Base-by-base conservation (phyloP, 2,888 invertebrate species). In the Camptogramma bilineatum region DNA sequence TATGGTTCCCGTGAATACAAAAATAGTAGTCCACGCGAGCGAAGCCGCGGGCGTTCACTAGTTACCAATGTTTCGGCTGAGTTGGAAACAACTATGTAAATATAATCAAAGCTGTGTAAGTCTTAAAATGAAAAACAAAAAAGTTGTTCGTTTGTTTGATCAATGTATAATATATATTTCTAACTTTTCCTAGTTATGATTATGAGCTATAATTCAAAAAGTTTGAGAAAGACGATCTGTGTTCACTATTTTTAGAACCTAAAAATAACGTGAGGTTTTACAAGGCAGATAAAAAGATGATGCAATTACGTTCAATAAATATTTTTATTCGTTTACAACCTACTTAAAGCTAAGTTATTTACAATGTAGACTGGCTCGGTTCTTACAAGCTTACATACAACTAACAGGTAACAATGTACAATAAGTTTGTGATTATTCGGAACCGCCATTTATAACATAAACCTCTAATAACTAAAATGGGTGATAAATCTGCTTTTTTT, bases 231-330 rank as follows among this genome's bases (percentile, higher is more conserved):
- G n/a, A n/a, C n/a, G n/a, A n/a, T 28, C 4, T 28, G 28, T 8
- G 0, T 28, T 4, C 28, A 28, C 8, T 24, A 24, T 24, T 28
- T 28, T n/a, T n/a, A n/a, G 34, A 39, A 13, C 34, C 34, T 10
- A 10, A 39, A 39, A 31, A 31, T 10, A 31, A 31, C 8, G 31
- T 9, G 10, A 39, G 34, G 13, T 31, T 31, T 18, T 48, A 70
- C 62, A 70, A 69, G 50, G 73, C 66, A 64, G 62, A 62, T 70
- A 74, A 70, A 67, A 75, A 75, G 10, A 39, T 53, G 68, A 65
- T 51, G 68, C 65, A 72, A 68, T 66, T 63, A 66, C 64, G 76
- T 79, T 85, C 82, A 90, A 90, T 90, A 90, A 90, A 90, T 90
- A 89, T 79, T 83, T 85, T 73, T 90, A 87, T 85, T 88, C 77